These are phyloP conservation scores for Hafferia zeledoni DNA, from an alignment of 2,797 vertebrate species.

Conservation along the genomic window DNA sequence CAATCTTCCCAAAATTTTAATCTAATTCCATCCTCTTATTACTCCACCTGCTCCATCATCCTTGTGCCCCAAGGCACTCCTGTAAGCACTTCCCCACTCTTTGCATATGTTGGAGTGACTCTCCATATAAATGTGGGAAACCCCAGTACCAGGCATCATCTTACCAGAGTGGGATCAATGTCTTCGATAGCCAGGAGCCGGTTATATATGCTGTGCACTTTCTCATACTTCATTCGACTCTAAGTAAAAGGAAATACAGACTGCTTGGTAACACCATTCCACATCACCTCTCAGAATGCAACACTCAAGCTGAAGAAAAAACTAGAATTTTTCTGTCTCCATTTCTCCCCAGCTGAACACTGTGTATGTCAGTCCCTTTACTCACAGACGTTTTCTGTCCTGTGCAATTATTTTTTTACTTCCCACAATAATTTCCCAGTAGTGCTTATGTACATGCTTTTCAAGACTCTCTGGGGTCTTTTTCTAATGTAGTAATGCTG, in stretches of 20 bases:
- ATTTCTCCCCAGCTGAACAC: neutral
- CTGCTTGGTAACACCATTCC: neutral
- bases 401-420: neutral
- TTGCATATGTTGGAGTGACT: neutral
- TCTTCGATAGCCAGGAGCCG: slow-evolving; percentile 88
- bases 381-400: neutral
- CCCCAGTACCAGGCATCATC: neutral
- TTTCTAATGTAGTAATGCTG: neutral
- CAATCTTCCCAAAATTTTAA: neutral
- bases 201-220: slow-evolving; percentile 98
- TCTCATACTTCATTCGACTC: slow-evolving; percentile 99
- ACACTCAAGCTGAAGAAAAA: neutral
- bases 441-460: neutral
- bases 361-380: neutral
- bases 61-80: neutral
- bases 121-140: neutral
- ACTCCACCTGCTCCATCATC: neutral
- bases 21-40: neutral
- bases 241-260: slow-evolving; percentile 51
- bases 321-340: neutral
- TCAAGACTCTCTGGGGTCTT: neutral
- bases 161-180: slow-evolving; percentile 89
- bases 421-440: neutral
- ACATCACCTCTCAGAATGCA: neutral
- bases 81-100: neutral